Evolutionary conservation across 2,797 vertebrate species (phyloP).

Genomic region (Chelidonichthys spinosus): DNA sequence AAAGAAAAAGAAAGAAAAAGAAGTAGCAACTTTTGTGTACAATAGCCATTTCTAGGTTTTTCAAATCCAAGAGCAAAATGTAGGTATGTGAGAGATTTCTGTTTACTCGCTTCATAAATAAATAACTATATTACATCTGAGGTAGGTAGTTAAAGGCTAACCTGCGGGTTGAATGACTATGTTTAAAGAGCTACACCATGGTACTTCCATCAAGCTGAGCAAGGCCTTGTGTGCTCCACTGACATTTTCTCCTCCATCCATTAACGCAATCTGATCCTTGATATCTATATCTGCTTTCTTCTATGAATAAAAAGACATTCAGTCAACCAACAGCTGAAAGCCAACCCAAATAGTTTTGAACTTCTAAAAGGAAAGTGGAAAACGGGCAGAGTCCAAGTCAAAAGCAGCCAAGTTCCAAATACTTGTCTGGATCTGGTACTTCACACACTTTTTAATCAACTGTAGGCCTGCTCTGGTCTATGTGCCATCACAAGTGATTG

Average conservation of each 20-base stretch:
- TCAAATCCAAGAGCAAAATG: conserved; percentile 29
- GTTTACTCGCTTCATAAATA: conserved; percentile 73
- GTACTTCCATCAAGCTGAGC: conserved; percentile 7
- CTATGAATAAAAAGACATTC: conserved; percentile 16
- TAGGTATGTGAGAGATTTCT: conserved; percentile 55
- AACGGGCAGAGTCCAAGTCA: conserved; percentile 16
- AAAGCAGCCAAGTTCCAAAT: conserved; percentile 36
- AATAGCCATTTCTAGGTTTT: conserved; percentile 6
- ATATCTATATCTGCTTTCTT: conserved; percentile 6
- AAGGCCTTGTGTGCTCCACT: not conserved
- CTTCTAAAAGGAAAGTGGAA: conserved; percentile 47
- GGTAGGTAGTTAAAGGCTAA: conserved; percentile 72
- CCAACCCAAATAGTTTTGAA: conserved; percentile 32
- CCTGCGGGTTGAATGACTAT: conserved; percentile 62
- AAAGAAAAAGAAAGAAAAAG: not conserved
- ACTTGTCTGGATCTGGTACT: conserved; percentile 25
- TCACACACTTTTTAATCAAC: conserved; percentile 4
- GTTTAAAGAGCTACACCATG: conserved; percentile 43
- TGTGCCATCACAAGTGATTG: not conserved
- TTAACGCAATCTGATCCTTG: conserved; percentile 29
- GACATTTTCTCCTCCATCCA: conserved; percentile 19
- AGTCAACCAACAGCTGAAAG: conserved; percentile 11
- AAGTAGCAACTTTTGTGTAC: not conserved
- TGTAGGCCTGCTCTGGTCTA: not conserved
- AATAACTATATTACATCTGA: conserved; percentile 54